phyloP scores from a whole-genome alignment of 2,888 invertebrate species.

The Synergus japonicus region DNA sequence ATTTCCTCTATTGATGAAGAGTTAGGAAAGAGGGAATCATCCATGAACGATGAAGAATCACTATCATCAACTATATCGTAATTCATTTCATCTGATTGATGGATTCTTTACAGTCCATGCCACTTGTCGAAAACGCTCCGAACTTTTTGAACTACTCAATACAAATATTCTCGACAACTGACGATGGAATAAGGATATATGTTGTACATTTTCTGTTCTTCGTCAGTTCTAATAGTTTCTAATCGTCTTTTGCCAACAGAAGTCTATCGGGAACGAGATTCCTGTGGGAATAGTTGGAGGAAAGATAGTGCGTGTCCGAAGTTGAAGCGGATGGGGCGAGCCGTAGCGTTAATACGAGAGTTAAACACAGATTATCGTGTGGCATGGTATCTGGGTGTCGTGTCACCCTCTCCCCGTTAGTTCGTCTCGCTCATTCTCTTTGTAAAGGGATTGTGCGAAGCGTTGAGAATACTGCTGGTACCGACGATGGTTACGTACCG shows the following conservation, averaged over 20 bases:
- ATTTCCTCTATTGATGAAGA: constrained; percentile 6
- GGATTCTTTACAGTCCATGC: too few species aligned
- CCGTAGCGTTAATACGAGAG: constrained; percentile 55
- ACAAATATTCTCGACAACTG: too few species aligned
- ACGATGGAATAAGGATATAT: too few species aligned
- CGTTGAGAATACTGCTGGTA: constrained; percentile 50
- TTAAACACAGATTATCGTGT: constrained; percentile 58
- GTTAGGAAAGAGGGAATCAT: neutral
- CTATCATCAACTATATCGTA: too few species aligned
- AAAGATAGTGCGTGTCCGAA: constrained; percentile 45
- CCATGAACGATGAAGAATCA: neutral
- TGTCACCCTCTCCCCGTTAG: constrained; percentile 53
- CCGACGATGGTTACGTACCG: constrained; percentile 64
- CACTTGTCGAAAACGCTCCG: neutral
- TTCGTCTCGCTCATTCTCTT: constrained; percentile 52
- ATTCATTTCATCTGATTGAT: too few species aligned
- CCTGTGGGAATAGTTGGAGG: constrained; percentile 40
- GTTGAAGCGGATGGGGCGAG: constrained; percentile 46
- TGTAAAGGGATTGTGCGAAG: constrained; percentile 53
- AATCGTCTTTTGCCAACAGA: neutral
- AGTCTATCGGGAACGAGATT: neutral
- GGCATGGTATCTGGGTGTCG: constrained; percentile 59
- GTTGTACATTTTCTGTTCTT: too few species aligned
- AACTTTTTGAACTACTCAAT: neutral
- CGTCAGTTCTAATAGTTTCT: neutral